Base-by-base conservation (phyloP, 2,888 invertebrate genomes). In the Torymus auratus region DNA sequence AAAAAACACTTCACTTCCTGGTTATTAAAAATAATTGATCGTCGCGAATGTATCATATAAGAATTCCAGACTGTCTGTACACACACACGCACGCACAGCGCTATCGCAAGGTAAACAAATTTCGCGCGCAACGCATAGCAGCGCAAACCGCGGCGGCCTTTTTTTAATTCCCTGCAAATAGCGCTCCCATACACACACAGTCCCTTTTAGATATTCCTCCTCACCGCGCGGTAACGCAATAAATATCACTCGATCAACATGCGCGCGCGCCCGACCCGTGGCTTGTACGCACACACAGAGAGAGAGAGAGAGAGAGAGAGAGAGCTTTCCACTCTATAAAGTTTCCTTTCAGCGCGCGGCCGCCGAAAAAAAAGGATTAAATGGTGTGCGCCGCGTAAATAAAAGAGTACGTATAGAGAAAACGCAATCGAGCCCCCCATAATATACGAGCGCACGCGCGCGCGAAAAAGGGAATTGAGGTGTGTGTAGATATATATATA, bases 301-400 rank as follows among this genome's bases (percentile, higher is more conserved):
- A n/a, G n/a, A n/a, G n/a, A n/a, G n/a, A n/a, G n/a, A n/a, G n/a
- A n/a, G n/a, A n/a, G n/a, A n/a, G n/a, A n/a, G n/a, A n/a, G n/a
- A n/a, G 23, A n/a, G 76, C 69, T 70, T 77, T 77, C 76, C 69
- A 69, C 76, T 69, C 76, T 77, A 77, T 70, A 77, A 77, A 76
- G 55, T 62, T 62, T 62, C 62, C 69, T 70, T 77, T 77, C 76
- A 77, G 23, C 69, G 56, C 62, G 68, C 58, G 28, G 60, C 50
- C 28, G 14, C 17, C 50, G n/a, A 55, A 64, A 58, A 14, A 14
- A 65, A 65, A 74, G 55, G 55, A 20, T 15, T 20, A 55, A 28
- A 28, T 28, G 3, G 28, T 28, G 28, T 4, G 61, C 58, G 60
- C 56, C 23, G 14, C 17, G 17, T n/a, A 55, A 64, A 58, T 17